phyloP scores from a whole-genome alignment of 1,140 invertebrate genomes.

The Dufourea novaeangliae region DNA sequence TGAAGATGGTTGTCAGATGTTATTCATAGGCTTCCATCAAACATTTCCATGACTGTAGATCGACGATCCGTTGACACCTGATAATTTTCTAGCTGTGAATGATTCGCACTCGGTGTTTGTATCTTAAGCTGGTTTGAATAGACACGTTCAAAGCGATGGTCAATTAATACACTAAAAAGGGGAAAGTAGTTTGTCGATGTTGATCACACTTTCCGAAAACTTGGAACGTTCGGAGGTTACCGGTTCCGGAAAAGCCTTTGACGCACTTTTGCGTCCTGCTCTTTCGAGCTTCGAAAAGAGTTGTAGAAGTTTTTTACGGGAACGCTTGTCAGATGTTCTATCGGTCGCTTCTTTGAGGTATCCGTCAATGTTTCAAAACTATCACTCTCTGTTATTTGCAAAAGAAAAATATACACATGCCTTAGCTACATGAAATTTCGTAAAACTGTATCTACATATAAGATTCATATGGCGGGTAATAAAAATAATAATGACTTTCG shows the following conservation, averaged over 20 bases:
- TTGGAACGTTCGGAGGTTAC: slow-evolving; percentile 9
- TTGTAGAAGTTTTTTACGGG: slow-evolving; percentile 12
- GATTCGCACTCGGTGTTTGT: neutral
- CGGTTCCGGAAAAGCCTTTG: neutral
- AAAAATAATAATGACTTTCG: slow-evolving; percentile 1
- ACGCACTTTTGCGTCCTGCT: neutral
- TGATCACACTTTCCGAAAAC: neutral
- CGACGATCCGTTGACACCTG: neutral
- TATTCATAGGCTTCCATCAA: too few species aligned
- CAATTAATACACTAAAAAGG: neutral
- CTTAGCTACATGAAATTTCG: too few species aligned
- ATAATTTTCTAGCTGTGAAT: neutral
- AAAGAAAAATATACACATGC: too few species aligned
- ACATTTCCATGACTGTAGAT: too few species aligned
- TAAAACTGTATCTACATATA: too few species aligned
- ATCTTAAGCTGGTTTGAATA: neutral
- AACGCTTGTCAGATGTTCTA: neutral
- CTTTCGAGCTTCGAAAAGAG: neutral
- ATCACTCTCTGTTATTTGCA: too few species aligned
- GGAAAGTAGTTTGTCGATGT: neutral
- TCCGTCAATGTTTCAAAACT: too few species aligned
- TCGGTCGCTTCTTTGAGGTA: neutral
- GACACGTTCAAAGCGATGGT: neutral
- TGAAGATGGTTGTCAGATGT: too few species aligned
- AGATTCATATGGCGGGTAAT: too few species aligned